Conservation (phyloP, 2,888 invertebrate genomes). For the Eudemis profundana region DNA sequence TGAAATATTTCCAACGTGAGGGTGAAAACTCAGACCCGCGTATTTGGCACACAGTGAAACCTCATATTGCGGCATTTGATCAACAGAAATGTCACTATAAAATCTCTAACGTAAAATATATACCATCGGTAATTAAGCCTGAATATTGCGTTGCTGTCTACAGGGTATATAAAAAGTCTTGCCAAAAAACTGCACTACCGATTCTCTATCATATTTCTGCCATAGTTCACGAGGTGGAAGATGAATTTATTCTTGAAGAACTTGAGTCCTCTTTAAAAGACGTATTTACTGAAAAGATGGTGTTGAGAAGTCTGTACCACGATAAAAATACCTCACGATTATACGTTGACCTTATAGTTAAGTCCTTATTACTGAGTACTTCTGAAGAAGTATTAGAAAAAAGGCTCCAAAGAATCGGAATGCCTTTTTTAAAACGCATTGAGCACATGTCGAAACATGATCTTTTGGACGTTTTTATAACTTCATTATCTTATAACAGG, state of each 20-base stretch:
- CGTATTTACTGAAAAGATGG: conserved; percentile 43
- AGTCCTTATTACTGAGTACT: conserved; percentile 60
- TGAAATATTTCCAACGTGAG: conserved; percentile 51
- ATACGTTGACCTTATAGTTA: conserved; percentile 58
- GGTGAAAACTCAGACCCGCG: conserved; percentile 48
- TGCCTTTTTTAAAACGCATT: conserved; percentile 57
- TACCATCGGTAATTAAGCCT: conserved; percentile 55
- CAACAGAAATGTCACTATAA: background rate
- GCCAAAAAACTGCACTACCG: conserved; percentile 45
- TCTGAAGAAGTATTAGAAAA: conserved; percentile 52
- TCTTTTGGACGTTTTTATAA: conserved; percentile 50
- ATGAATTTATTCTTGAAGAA: conserved; percentile 51
- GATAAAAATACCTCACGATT: conserved; percentile 33
- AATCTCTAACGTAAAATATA: background rate
- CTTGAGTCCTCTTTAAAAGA: conserved; percentile 49
- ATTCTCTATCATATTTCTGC: conserved; percentile 54
- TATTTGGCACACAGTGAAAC: conserved; percentile 59
- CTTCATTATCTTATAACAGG: conserved; percentile 56
- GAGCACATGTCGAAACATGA: conserved; percentile 44
- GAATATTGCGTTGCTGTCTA: conserved; percentile 60
- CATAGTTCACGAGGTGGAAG: conserved; percentile 52
- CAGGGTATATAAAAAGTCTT: conserved; percentile 48
- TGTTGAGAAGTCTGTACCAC: background rate
- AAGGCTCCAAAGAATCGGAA: conserved; percentile 54
- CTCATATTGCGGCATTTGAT: background rate